Conservation (phyloP, 1,140 invertebrate genomes). For the Palaemon carinicauda region DNA sequence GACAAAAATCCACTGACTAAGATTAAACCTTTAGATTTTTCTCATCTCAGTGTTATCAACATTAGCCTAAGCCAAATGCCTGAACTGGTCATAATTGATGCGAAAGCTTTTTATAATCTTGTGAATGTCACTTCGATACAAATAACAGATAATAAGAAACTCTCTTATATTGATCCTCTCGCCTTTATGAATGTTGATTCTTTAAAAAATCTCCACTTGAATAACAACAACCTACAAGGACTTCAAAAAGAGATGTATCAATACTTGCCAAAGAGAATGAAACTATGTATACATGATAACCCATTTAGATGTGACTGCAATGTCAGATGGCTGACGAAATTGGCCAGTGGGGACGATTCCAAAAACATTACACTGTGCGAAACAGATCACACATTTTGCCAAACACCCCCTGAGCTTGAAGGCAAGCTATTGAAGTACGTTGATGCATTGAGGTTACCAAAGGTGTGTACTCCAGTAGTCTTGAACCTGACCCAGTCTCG, state of each 20-base stretch:
- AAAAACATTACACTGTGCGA: constrained; percentile 54
- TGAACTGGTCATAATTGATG: constrained; percentile 64
- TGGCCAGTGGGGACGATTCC: constrained; percentile 37
- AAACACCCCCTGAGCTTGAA: constrained; percentile 60
- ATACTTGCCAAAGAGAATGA: constrained; percentile 61
- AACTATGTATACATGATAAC: constrained; percentile 65
- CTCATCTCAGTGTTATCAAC: constrained; percentile 62
- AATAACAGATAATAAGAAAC: constrained; percentile 64
- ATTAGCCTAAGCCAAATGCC: constrained; percentile 64
- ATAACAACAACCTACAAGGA: constrained; percentile 21
- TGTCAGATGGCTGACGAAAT: constrained; percentile 64
- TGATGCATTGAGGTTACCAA: constrained; percentile 60
- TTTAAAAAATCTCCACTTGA: neutral
- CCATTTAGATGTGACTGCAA: constrained; percentile 68
- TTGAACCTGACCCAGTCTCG: constrained; percentile 48
- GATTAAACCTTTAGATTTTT: constrained; percentile 63
- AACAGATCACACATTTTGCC: constrained; percentile 63
- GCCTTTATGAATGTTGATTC: constrained; percentile 29
- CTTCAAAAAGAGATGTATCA: constrained; percentile 24
- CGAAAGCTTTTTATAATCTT: constrained; percentile 65
- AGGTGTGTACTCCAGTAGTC: constrained; percentile 56
- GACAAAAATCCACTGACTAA: constrained; percentile 61
- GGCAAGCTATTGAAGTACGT: constrained; percentile 62
- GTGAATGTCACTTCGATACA: constrained; percentile 63
- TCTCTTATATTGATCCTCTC: constrained; percentile 65